Conservation (phyloP, 2,888 invertebrate species). For the Nymphalis polychloros region DNA sequence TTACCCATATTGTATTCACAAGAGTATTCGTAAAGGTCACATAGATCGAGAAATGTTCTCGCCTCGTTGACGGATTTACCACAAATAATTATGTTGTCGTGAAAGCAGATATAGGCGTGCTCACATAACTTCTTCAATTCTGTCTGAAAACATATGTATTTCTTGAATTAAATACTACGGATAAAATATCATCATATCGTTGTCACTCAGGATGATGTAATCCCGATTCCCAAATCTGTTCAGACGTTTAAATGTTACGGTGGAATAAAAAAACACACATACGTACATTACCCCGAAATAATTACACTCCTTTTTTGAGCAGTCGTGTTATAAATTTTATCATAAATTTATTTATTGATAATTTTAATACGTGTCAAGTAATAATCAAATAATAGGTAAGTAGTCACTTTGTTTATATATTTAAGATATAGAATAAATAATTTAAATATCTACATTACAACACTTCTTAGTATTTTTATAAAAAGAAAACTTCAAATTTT, state of each 20-base stretch:
- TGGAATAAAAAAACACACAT: too few relatives aligned
- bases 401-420: background rate
- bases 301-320: too few relatives aligned
- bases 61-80: constrained; percentile 73
- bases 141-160: constrained; percentile 45
- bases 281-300: background rate
- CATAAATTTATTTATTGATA: background rate
- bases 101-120: constrained; percentile 68
- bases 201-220: too few relatives aligned
- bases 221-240: too few relatives aligned
- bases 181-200: too few relatives aligned
- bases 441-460: background rate
- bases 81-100: constrained; percentile 67
- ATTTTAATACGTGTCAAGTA: background rate
- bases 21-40: constrained; percentile 71
- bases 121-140: constrained; percentile 69
- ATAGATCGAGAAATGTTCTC: constrained; percentile 69
- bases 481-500: background rate
- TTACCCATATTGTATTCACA: constrained; percentile 73
- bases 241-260: too few relatives aligned
- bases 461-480: background rate
- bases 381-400: too few relatives aligned
- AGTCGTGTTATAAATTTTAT: background rate
- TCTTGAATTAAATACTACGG: background rate
- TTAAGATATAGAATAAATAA: background rate